Base-by-base conservation (phyloP, 2,888 invertebrate species). In the Ophion ventricosus region DNA sequence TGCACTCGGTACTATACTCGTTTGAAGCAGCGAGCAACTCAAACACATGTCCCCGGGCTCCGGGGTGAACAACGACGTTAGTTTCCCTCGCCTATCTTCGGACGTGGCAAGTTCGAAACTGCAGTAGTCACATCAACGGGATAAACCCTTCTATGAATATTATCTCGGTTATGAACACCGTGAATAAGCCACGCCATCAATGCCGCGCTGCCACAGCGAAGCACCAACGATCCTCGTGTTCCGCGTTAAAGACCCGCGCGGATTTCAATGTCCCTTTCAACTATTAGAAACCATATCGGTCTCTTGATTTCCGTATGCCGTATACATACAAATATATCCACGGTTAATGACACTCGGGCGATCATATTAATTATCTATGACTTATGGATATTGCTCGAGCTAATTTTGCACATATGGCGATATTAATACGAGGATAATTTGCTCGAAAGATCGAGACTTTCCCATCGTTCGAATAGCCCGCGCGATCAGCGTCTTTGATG, bases 21-120 rank as follows among this genome's bases (percentile, higher is more conserved):
- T 86, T 86, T 87, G 88, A 57, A 81, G 83, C 87, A 86, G 17
- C 87, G 88, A 80, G 88, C 88, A 87, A 87, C 88, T 91, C 90
- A 90, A 89, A 87, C 91, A 90, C 88, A 91, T 91, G 91, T 90
- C 88, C 82, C 86, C 87, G 54, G 40, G 49, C 61, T 72, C 72
- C 57, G 66, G 67, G 67, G 61, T 73, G 69, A 57, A 76, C 73
- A 76, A 82, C 69, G 70, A 64, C 75, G 72, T 79, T 82, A 72
- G 75, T 79, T 73, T 75, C 54, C 64, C 76, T 82, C 66, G 76
- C 66, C 25, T 43, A 73, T 75, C 83, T 81, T 79, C 40, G 20
- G 63, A 40, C 76, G 40, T 43, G 61, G 63, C 14, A 72, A 77
- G 57, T 7, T 14, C 49, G 64, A 78, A 29, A 20, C 75, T 11